A percentile compares a stretch with the other conserved stretches of the same genome.
Evolutionary conservation across 2,888 invertebrate species (phyloP).

Genomic region (Acleris laterana): DNA sequence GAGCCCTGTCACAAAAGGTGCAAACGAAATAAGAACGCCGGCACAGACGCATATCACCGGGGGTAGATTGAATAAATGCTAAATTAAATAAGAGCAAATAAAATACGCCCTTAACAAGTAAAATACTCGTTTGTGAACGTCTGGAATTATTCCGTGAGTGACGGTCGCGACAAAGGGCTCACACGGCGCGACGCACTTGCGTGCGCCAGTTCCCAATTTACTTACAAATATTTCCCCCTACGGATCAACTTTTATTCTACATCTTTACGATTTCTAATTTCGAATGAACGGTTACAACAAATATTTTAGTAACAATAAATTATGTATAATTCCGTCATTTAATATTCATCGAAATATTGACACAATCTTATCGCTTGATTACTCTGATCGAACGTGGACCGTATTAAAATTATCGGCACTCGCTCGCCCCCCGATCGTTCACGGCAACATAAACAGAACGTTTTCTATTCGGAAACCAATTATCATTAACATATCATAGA

Average conservation of each 20-base stretch:
- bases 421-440: slow-evolving; percentile 66
- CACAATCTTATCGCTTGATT: slow-evolving; percentile 69
- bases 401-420: slow-evolving; percentile 71
- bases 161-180: slow-evolving; percentile 65
- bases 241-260: slow-evolving; percentile 12
- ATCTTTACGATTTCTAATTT: slow-evolving; percentile 27
- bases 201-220: slow-evolving; percentile 3
- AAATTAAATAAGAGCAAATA: slow-evolving; percentile 85
- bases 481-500: slow-evolving; percentile 83
- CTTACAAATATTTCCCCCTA: slow-evolving; percentile 5
- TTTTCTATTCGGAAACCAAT: slow-evolving; percentile 82
- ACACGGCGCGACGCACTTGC: slow-evolving; percentile 14
- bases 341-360: slow-evolving; percentile 47
- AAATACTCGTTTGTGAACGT: slow-evolving; percentile 55
- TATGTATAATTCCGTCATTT: slow-evolving; percentile 34
- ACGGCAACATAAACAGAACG: slow-evolving; percentile 74
- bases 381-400: slow-evolving; percentile 55
- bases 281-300: slow-evolving; percentile 29
- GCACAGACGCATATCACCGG: slow-evolving; percentile 71
- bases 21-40: slow-evolving; percentile 73
- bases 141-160: slow-evolving; percentile 72
- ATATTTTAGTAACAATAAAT: slow-evolving; percentile 35
- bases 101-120: slow-evolving; percentile 77
- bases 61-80: slow-evolving; percentile 83
- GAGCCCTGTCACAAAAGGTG: slow-evolving; percentile 83